Conservation (phyloP, 1,140 invertebrate genomes). For the Macrobrachium rosenbergii region DNA sequence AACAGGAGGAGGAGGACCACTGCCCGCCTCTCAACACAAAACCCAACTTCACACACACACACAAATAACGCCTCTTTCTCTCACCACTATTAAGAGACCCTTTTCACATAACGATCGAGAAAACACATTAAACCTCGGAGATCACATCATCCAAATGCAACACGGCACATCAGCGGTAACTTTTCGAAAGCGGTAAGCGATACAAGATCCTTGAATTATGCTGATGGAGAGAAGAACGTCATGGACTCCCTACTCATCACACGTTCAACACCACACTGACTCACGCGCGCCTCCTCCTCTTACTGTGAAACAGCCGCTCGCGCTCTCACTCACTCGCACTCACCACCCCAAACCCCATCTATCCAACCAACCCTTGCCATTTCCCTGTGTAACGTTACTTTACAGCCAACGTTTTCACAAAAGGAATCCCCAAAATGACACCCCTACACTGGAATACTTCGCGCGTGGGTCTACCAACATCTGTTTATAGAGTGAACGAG, state of each 20-base stretch:
- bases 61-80: too few relatives aligned
- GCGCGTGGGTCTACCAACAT: background rate
- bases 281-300: background rate
- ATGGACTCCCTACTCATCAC: too few relatives aligned
- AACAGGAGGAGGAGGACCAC: background rate
- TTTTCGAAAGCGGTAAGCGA: too few relatives aligned
- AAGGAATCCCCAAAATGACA: background rate
- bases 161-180: too few relatives aligned
- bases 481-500: too few relatives aligned
- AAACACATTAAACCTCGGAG: too few relatives aligned
- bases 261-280: background rate
- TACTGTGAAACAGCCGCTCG: background rate
- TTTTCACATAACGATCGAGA: too few relatives aligned
- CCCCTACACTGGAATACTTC: background rate
- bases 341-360: background rate
- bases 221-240: too few relatives aligned
- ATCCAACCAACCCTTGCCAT: background rate
- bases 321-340: slow-evolving; percentile 18
- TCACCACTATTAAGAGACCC: too few relatives aligned
- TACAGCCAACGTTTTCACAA: slow-evolving; percentile 25
- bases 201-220: too few relatives aligned
- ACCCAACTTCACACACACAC: too few relatives aligned
- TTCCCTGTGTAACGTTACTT: background rate
- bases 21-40: background rate
- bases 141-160: too few relatives aligned